Evolutionary conservation across 2,888 invertebrate genomes (phyloP), one percentile per base, ranked within the genome.

Genomic region (Choreutis nemorana): DNA sequence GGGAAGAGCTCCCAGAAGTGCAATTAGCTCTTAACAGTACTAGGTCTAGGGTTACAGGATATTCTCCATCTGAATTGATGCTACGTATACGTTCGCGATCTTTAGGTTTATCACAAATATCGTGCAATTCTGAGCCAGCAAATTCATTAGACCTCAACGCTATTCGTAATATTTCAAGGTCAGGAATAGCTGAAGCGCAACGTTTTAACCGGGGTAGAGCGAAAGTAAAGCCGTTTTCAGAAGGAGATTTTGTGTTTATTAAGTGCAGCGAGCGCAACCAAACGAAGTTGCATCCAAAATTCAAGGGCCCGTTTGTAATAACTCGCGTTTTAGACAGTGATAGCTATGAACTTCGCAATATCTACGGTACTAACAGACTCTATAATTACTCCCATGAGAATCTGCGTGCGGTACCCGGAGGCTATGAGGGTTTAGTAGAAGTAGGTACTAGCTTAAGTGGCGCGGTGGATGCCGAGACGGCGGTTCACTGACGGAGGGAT

Each of bases 21-120:
- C 47, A 47, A 16, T 10, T 47, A 3, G 44, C 42, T 0, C 20
- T 47, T 1, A 47, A 47, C 24, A 37, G 35, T 10, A 44, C 45
- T 1, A 21, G 27, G 2, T 42, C 29, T 15, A 31, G 33, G 1
- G 40, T 44, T 2, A 45, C 44, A 0, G 29, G 30, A 4, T 42
- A 28, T 20, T 26, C 47, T 8, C 44, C 44, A 0, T 33, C 30
- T 1, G 43, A 48, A 36, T 26, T 48, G 3, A 40, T 45, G 42
- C 39, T 46, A 6, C 41, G 41, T 1, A 39, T 41, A 14, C 14
- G 9, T 0, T 25, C 36, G 1, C 21, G 36, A 10, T 35, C 41
- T 1, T 25, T 43, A 15, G 41, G 39, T 6, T 16, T 32, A 10
- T 12, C 29, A n/a, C 1, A 14, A 8, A 7, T 31, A 6, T 11